Evolutionary conservation across 2,888 invertebrate species (phyloP).

Genomic region (Globia sparganii): DNA sequence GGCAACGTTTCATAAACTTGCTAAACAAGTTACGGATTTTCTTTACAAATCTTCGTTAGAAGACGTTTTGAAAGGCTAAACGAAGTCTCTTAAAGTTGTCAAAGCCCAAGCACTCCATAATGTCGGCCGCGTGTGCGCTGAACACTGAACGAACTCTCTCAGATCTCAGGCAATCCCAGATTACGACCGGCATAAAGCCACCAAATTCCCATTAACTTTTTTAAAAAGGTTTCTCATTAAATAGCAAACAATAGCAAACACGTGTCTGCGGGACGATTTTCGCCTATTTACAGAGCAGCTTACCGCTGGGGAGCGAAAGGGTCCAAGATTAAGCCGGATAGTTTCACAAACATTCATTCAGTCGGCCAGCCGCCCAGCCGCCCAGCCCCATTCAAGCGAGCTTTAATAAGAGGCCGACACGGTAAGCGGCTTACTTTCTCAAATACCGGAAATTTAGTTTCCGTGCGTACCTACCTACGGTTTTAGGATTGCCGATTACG

Average conservation of each 20-base stretch:
- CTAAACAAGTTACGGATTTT: constrained; percentile 43
- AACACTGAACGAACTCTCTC: constrained; percentile 24
- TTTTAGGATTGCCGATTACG: constrained; percentile 72
- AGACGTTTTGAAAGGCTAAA: constrained; percentile 39
- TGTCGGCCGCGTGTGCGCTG: constrained; percentile 30
- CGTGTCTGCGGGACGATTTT: constrained; percentile 62
- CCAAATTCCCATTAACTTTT: constrained; percentile 69
- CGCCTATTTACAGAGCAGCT: constrained; percentile 74
- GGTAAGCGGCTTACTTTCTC: constrained; percentile 82
- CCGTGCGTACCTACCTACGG: constrained; percentile 64
- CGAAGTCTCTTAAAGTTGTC: constrained; percentile 30
- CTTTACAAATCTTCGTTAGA: constrained; percentile 45
- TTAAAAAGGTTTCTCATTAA: constrained; percentile 71
- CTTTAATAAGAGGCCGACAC: constrained; percentile 76
- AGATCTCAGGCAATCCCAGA: constrained; percentile 51
- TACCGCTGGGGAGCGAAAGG: constrained; percentile 66
- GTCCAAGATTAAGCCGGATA: constrained; percentile 72
- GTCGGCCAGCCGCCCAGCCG: constrained; percentile 64
- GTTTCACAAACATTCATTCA: constrained; percentile 78
- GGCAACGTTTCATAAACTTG: constrained; percentile 48
- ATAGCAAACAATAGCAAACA: constrained; percentile 65
- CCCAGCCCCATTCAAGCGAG: constrained; percentile 74
- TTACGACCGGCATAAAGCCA: constrained; percentile 55
- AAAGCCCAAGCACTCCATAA: constrained; percentile 24
- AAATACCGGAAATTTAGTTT: constrained; percentile 79